Base-by-base conservation (phyloP, 2,113 vertebrate species). In the Archilochus colubris region DNA sequence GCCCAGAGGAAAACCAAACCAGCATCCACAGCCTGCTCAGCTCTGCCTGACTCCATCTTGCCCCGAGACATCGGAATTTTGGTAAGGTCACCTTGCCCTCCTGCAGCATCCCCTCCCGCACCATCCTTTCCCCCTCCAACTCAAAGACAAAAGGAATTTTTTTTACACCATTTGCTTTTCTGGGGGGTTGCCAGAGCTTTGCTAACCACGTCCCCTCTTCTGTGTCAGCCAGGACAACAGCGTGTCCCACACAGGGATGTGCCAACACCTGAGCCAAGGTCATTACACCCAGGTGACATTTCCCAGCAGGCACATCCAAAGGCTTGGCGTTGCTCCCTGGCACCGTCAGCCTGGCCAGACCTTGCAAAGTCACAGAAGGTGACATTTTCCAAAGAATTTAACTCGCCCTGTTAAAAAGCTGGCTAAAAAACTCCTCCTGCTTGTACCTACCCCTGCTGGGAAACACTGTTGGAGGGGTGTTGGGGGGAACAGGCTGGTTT, bases 311-410 rank as follows among this genome's bases (percentile, higher is more conserved):
- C 21, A 5, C 50, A 73, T 21, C 40, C 75, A 53, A 73, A 55
- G 62, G 31, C 14, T 23, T 93, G 91, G 88, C 91, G 88, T 73
- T 8, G 70, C 69, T 95, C 80, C 86, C 91, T 95, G 91, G 81
- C 85, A 83, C 73, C 3, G 0, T 18, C 77, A 82, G 72, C 51
- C 82, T 62, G 76, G n/a, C 50, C 69, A 82, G 91, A 88, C 70
- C 33, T 78, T 18, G 50, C 17, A 36, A 70, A 91, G 83, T 77
- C 91, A 64, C 75, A 40, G 68, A 50, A 91, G 75, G 80, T 88
- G 84, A 88, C 70, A 72, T 68, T 67, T 91, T 50, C 88, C 88
- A 78, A 66, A 72, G 74, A 67, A 77, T 83, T 83, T 67, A 67
- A 84, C 78, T 76, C 6, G 0, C 38, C 40, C 69, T 73, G 79